phyloP scores from a whole-genome alignment of 2,888 invertebrate genomes.

The Seira sanloemensis region DNA sequence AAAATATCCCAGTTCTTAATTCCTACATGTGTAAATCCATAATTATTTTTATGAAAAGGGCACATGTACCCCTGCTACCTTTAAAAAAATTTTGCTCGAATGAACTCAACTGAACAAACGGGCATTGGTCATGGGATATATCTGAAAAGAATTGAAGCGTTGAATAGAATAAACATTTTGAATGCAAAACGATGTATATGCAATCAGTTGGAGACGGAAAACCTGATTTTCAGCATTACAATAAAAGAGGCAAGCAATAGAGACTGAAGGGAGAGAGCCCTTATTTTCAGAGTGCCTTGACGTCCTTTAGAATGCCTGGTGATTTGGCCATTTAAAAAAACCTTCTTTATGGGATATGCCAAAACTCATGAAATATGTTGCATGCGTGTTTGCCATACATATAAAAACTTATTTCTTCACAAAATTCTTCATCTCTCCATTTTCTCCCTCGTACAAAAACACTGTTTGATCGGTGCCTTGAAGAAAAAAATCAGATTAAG shows the following conservation, averaged over 20 bases:
- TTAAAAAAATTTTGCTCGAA: not conserved
- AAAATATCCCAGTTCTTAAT: too few relatives aligned
- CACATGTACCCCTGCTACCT: not conserved
- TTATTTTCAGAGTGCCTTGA: not conserved
- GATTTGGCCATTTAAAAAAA: too few relatives aligned
- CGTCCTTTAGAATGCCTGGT: not conserved
- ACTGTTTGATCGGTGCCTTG: too few relatives aligned
- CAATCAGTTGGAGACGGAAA: constrained; percentile 55
- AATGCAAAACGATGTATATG: constrained; percentile 7
- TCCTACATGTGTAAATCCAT: too few relatives aligned
- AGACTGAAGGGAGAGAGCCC: not conserved
- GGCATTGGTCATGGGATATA: not conserved
- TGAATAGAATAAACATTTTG: not conserved
- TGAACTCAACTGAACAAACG: not conserved
- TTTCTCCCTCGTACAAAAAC: not conserved
- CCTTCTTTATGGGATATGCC: not conserved
- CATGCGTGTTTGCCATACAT: not conserved
- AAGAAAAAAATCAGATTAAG: not conserved
- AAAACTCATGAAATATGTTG: not conserved
- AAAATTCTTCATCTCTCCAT: not conserved
- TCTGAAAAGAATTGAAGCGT: not conserved
- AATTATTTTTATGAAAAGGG: not conserved
- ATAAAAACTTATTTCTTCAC: not conserved
- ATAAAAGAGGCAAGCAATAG: constrained; percentile 11
- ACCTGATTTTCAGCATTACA: constrained; percentile 53